Base-by-base conservation (phyloP, 64 coral and sea anemone species). In the Astreopora myriophthalma region DNA sequence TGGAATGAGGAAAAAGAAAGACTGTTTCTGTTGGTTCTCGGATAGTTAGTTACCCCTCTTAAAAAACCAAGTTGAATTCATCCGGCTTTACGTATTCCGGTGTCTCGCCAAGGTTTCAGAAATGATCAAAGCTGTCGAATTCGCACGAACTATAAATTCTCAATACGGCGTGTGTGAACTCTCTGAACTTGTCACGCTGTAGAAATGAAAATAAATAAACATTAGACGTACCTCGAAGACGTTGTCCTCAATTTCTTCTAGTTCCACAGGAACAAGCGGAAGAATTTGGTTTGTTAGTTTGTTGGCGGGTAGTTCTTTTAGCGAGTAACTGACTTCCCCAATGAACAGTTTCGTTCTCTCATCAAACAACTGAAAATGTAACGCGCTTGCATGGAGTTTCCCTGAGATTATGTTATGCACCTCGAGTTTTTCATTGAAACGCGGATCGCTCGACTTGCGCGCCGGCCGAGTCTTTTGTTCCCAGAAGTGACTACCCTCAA, bases 361-460 rank as follows among this genome's bases (percentile, higher is more conserved):
- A 17, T 87, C 37, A 12, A 70, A 73, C n/a, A 87, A 44, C 85
- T 71, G 64, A 32, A 87, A 87, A 38, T 36, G 64, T 58, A 87
- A 73, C 39, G 22, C 19, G 31, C 85, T 49, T 10, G 35, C 85
- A 8, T 29, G 40, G 9, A 87, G 64, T 58, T 74, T 87, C 8
- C 6, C 70, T 51, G 65, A 17, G 9, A 46, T 74, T 3, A 92
- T 57, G 16, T 69, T 80, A 51, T 85, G 24, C 17, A 60, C 23
- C 9, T 34, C 80, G 7, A 92, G 27, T 24, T 92, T 77, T 64
- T 92, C 80, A 49, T 86, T 86, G 36, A 85, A 92, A 13, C 75
- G 25, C 63, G 90, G 90, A 32, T 92, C 34, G 3, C 12, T 75
- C 10, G 60, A 42, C 20, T 58, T 38, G 19, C 85, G 60, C 27